Percentiles rank a stretch among this genome's conserved stretches.
Conservation (phyloP, 2,797 vertebrate species). For the Apogon hyalosoma region DNA sequence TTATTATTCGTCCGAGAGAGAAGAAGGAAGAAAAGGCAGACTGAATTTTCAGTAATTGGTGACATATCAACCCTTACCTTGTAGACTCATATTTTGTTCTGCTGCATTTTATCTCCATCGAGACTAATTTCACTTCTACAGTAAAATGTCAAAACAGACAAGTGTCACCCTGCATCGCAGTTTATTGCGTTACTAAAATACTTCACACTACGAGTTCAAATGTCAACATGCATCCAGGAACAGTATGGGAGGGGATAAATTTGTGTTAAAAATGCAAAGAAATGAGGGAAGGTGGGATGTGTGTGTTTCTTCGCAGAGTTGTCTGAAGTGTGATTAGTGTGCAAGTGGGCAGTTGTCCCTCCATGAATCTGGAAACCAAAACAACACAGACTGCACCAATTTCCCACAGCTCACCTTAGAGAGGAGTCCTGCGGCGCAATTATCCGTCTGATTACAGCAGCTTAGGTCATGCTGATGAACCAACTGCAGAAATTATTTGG, state of each 20-base stretch:
- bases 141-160: not conserved
- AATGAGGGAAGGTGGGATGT: constrained; percentile 35
- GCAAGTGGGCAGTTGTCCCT: constrained; percentile 26
- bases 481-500: constrained; percentile 23
- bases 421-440: constrained; percentile 40
- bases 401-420: not conserved
- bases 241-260: constrained; percentile 8
- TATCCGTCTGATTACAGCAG: constrained; percentile 49
- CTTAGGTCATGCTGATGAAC: constrained; percentile 28
- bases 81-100: constrained; percentile 11
- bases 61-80: constrained; percentile 1
- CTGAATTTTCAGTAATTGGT: not conserved
- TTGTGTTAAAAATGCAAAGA: constrained; percentile 26
- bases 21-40: not conserved
- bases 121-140: constrained; percentile 1
- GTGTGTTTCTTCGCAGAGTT: constrained; percentile 9
- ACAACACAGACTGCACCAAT: constrained; percentile 18
- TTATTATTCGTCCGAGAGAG: not conserved
- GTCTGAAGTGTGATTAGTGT: constrained; percentile 5
- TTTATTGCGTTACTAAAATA: constrained; percentile 10
- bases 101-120: not conserved
- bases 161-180: not conserved
- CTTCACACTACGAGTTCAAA: constrained; percentile 36
- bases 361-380: constrained; percentile 6
- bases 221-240: constrained; percentile 12